phyloP scores from a whole-genome alignment of 2,888 invertebrate species.

The Metopia argyrocephala region DNA sequence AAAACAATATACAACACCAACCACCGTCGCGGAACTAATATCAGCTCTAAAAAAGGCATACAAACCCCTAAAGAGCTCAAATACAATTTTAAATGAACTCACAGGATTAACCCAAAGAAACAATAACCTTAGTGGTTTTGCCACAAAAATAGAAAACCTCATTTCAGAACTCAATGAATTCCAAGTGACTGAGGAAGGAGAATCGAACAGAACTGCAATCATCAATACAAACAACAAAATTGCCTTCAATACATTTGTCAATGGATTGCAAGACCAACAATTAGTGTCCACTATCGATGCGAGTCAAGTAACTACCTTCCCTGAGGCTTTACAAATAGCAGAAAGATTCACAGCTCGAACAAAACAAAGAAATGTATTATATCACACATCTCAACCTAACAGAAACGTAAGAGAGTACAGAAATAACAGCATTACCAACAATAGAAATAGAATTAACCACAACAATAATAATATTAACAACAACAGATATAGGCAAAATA shows the following conservation, averaged over 20 bases:
- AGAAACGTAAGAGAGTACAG: too few species aligned
- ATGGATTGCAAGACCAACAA: neutral
- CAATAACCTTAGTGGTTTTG: neutral
- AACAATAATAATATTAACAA: too few species aligned
- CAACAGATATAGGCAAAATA: too few species aligned
- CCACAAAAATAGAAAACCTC: neutral
- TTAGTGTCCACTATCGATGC: constrained; percentile 15
- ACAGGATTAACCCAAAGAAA: neutral
- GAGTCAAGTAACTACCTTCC: constrained; percentile 8
- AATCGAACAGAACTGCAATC: neutral
- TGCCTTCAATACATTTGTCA: constrained; percentile 7
- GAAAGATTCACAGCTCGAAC: neutral
- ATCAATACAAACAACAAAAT: neutral
- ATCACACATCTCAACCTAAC: too few species aligned
- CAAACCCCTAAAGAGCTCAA: constrained; percentile 1
- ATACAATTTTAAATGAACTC: constrained; percentile 2
- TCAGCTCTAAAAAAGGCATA: neutral
- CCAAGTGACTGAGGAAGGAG: constrained; percentile 6
- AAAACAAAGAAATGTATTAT: too few species aligned
- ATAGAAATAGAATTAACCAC: too few species aligned
- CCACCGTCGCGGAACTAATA: neutral
- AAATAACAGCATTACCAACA: too few species aligned
- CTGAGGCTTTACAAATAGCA: constrained; percentile 7
- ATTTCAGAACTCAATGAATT: constrained; percentile 7
- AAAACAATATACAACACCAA: constrained; percentile 1